phyloP scores from a whole-genome alignment of 2,113 vertebrate species.

The Perccottus glenii region DNA sequence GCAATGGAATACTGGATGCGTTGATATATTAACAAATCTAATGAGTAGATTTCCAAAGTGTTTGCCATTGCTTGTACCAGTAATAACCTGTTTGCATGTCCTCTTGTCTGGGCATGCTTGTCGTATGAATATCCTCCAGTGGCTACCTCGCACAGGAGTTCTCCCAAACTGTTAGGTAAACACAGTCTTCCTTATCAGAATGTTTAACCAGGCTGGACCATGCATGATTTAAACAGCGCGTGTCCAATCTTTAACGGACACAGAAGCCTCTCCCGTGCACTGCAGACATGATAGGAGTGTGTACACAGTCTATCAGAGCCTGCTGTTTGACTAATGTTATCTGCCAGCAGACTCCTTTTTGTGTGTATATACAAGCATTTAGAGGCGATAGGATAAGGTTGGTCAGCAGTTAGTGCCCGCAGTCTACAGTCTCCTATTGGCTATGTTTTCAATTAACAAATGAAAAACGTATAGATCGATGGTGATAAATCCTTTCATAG shows the following conservation, averaged over 20 bases:
- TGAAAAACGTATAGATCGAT: slow-evolving; percentile 59
- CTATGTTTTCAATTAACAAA: slow-evolving; percentile 71
- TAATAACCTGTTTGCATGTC: slow-evolving; percentile 4
- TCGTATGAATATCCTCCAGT: not conserved
- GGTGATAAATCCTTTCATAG: slow-evolving; percentile 66
- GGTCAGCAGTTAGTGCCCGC: slow-evolving; percentile 28
- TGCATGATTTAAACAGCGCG: slow-evolving; percentile 29
- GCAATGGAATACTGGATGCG: no score
- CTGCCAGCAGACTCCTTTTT: not conserved
- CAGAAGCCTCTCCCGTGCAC: slow-evolving; percentile 28
- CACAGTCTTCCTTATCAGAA: slow-evolving; percentile 61
- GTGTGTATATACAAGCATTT: not conserved
- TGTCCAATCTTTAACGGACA: slow-evolving; percentile 40
- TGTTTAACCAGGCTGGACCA: slow-evolving; percentile 53
- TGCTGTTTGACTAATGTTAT: slow-evolving; percentile 29
- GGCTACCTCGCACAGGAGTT: slow-evolving; percentile 52
- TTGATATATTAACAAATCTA: no score
- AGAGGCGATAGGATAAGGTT: not conserved
- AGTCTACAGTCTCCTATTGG: slow-evolving; percentile 19
- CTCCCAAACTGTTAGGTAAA: slow-evolving; percentile 62
- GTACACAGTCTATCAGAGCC: slow-evolving; percentile 28
- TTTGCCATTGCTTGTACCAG: slow-evolving; percentile 17
- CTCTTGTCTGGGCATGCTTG: not conserved
- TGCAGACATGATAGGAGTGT: slow-evolving; percentile 33
- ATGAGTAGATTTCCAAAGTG: no score